phyloP scores from a whole-genome alignment of 2,113 vertebrate species.

The Oxyura jamaicensis region DNA sequence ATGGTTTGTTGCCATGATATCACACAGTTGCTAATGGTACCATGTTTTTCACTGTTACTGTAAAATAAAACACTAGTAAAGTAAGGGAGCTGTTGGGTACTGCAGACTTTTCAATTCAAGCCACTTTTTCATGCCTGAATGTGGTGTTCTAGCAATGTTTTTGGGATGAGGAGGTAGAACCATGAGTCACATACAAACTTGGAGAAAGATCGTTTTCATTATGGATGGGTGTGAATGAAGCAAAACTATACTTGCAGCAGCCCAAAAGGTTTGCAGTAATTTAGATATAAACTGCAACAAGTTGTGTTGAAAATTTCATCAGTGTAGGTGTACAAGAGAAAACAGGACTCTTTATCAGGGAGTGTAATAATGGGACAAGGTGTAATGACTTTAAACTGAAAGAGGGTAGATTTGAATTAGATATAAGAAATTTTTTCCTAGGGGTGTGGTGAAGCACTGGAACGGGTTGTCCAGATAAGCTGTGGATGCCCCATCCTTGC shows the following conservation, averaged over 20 bases:
- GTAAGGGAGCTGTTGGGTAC: not conserved
- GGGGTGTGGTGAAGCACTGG: too few species aligned
- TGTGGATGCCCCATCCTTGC: too few species aligned
- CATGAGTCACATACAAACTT: not conserved
- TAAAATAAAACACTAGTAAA: not conserved
- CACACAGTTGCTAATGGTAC: not conserved
- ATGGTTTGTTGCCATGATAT: not conserved
- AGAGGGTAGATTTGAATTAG: too few species aligned
- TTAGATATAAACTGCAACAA: not conserved
- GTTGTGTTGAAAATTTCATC: not conserved
- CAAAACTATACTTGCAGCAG: not conserved
- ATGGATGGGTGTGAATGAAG: not conserved
- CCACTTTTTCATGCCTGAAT: not conserved
- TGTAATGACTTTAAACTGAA: too few species aligned
- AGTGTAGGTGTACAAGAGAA: not conserved
- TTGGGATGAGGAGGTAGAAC: not conserved
- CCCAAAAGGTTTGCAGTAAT: not conserved
- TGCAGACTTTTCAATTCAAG: not conserved
- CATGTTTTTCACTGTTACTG: not conserved
- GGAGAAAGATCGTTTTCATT: not conserved
- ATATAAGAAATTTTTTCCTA: too few species aligned
- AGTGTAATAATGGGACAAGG: too few species aligned
- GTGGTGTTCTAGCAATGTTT: not conserved
- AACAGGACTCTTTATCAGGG: not conserved
- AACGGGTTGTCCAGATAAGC: too few species aligned